Conservation (phyloP, 2,888 invertebrate genomes). For the Lysandra bellargus region DNA sequence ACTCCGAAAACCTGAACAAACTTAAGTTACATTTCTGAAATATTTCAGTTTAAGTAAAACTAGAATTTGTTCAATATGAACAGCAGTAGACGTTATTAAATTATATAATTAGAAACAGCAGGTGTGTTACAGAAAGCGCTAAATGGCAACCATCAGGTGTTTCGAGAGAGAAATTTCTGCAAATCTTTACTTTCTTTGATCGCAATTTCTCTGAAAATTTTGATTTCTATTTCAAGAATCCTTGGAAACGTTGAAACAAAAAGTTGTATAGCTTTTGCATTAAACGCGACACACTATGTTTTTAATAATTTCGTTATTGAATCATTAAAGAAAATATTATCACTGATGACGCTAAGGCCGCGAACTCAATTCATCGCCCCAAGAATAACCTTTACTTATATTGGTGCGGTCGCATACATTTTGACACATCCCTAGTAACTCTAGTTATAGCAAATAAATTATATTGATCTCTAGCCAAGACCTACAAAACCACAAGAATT, state of each 20-base stretch:
- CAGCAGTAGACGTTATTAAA: conserved; percentile 17
- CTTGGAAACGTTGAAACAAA: background rate
- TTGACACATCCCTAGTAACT: background rate
- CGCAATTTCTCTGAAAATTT: background rate
- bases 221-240: background rate
- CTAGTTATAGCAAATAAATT: background rate
- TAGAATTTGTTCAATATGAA: conserved; percentile 3
- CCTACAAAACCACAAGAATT: background rate
- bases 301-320: background rate
- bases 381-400: no score
- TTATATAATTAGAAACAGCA: conserved; percentile 14
- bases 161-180: conserved; percentile 7
- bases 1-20: background rate
- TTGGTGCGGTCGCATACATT: no score
- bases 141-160: background rate
- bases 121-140: conserved; percentile 15
- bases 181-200: background rate
- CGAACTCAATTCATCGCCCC: no score
- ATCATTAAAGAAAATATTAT: background rate
- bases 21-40: background rate
- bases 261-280: no score
- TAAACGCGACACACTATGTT: background rate
- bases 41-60: background rate
- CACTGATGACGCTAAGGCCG: no score
- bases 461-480: background rate